Evolutionary conservation across 2,797 vertebrate species (phyloP), one percentile per base, ranked within the genome.

Genomic region (Moxostoma hubbsi): DNA sequence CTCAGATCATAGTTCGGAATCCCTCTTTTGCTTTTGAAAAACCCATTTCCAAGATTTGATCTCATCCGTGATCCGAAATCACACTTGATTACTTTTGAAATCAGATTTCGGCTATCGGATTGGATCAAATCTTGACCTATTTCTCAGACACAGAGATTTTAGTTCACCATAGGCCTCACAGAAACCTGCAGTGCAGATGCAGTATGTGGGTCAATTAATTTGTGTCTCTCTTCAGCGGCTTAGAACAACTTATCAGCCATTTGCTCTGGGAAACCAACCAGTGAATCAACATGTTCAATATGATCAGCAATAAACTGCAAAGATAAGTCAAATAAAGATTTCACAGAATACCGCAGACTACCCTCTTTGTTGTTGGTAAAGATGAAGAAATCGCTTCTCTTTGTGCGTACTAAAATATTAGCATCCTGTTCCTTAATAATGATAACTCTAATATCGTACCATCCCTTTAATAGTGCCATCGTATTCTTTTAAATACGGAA

Each of bases 261-360:
- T 90, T 98, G 97, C 74, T 98, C 98, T 0, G 97, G 98, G 86
- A 99, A 99, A 68, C 95, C 97, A 58, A 96, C 91, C 84, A 99
- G 88, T 0, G 97, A 99, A 81, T 99, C 98, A 68, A 99, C 93
- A 74, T 96, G 93, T 79, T 98, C 94, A 24, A 97, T 94, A 46
- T 98, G 97, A 88, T 96, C 95, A 15, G 95, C 96, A 45, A 98
- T 95, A 85, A 98, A 97, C 73, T 92, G 89, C 81, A 99, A 85
- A 7, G 94, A 91, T 0, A 98, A 91, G 86, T 95, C 94, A 89
- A 98, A 97, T 49, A 99, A 96, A 11, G 96, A 93, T 81, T 97
- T 98, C 10, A 94, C 94, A 0, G 95, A 95, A 89, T 98, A 98
- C 4, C 96, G 93, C 63, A 98, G 94, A 81, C 94, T 97, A 1